A percentile compares a stretch with the other conserved stretches of the same genome.
Evolutionary conservation across 2,888 invertebrate genomes (phyloP).

Genomic region (Trimorus sp.): DNA sequence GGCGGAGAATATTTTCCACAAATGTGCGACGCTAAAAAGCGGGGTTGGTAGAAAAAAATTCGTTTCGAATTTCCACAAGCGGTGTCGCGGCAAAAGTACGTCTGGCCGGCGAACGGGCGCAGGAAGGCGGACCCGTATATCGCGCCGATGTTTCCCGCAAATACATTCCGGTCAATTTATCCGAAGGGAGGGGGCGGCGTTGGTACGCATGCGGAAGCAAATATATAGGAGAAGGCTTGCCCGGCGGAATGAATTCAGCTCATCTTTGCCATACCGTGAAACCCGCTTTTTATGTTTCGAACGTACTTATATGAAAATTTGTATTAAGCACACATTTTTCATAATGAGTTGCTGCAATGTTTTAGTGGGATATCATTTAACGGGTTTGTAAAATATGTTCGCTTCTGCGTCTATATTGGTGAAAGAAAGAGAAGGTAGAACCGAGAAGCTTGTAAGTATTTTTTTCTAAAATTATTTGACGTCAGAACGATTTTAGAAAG

Average conservation of each 20-base stretch:
- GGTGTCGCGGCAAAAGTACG: constrained; percentile 50
- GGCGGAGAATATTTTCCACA: constrained; percentile 45
- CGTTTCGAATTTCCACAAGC: constrained; percentile 57
- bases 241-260: constrained; percentile 79
- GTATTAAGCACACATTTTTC: not conserved
- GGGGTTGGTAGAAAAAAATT: constrained; percentile 44
- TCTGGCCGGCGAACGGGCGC: constrained; percentile 39
- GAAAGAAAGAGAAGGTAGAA: no score
- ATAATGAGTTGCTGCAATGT: no score
- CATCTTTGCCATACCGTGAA: constrained; percentile 36
- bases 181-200: constrained; percentile 75
- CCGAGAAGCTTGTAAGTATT: no score
- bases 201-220: constrained; percentile 43
- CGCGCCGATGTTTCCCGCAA: constrained; percentile 79
- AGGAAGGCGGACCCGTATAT: constrained; percentile 57
- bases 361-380: no score
- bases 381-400: no score
- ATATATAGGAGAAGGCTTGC: constrained; percentile 72
- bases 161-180: constrained; percentile 81
- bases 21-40: constrained; percentile 26
- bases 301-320: constrained; percentile 7
- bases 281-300: constrained; percentile 30
- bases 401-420: no score
- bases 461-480: no score
- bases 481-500: no score